Evolutionary conservation across 1,140 invertebrate species (phyloP), one percentile per base, ranked within the genome.

Genomic region (Eubasilissa regina): DNA sequence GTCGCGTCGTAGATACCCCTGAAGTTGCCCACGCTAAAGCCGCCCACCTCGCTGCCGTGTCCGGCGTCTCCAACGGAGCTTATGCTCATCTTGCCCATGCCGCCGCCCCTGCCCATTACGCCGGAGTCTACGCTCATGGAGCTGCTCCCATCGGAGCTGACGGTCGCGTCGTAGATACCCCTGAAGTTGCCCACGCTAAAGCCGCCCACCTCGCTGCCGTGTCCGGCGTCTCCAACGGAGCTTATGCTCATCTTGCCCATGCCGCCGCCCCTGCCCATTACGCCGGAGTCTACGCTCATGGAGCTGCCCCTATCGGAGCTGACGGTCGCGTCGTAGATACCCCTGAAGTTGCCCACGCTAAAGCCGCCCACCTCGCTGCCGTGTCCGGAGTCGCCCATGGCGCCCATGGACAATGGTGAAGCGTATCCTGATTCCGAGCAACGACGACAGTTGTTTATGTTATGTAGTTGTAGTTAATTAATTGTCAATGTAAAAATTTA

Each of bases 261-360:
- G 21, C n/a, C 83, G 35, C 80, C 84, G 1, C 77, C 83, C 12
- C 25, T 35, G 83, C 84, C 84, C 85, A 86, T 83, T 83, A 83
- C 60, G 84, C 86, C 13, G 11, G 17, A 19, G 53, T 75, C 19
- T 81, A 84, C 56, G 83, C 81, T 74, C 84, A 85, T 75, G 79
- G 79, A 66, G 62, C 68, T 0, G 85, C 85, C 17, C 86, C 87
- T 66, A 44, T 81, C n/a, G 80, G 75, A 56, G 35, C 58, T 62
- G 80, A 81, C 64, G 87, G 87, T 4, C 87, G 86, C 79, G 86
- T 88, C 19, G 85, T 87, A 55, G 88, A 88, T 72, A 88, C 88
- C 60, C 87, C 88, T 56, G 88, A 89, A 81, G 88, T 88, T 83
- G 87, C 88, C 4, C 88, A 89, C 78, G 86, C 86, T 53, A 87